A percentile compares a stretch with the other conserved stretches of the same genome.
Conservation (phyloP, 2,113 vertebrate genomes). For the Podilymbus podiceps region DNA sequence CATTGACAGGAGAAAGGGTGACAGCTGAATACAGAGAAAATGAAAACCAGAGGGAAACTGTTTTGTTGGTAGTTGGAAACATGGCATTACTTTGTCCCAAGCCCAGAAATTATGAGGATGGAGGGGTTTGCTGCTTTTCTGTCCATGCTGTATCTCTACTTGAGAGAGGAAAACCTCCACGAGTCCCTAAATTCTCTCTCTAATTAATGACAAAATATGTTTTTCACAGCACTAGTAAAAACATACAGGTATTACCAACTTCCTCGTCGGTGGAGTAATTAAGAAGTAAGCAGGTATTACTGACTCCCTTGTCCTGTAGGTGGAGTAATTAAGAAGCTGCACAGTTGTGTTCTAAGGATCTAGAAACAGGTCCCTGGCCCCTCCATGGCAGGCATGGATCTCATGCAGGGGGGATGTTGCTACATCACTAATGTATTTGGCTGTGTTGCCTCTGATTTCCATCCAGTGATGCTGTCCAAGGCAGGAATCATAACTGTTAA, state of each 20-base stretch:
- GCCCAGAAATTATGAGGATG: background rate
- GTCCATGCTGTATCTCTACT: background rate
- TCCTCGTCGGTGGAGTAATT: background rate
- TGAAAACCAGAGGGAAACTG: background rate
- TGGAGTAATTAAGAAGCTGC: background rate
- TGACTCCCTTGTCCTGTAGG: fast-evolving
- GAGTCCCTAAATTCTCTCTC: background rate
- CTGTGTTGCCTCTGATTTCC: background rate
- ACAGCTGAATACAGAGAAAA: background rate
- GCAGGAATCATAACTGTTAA: background rate
- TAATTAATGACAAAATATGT: background rate
- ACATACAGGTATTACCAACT: background rate
- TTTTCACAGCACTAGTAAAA: fast-evolving
- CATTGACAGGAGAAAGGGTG: background rate
- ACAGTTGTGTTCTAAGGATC: background rate
- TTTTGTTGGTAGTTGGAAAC: background rate
- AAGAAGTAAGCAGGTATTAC: background rate
- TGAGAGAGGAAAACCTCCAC: background rate
- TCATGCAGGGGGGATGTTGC: background rate
- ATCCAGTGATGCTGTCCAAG: background rate
- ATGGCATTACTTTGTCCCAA: background rate
- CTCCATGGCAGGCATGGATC: background rate
- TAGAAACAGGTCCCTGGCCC: background rate
- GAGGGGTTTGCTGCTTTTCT: background rate
- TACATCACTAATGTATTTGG: background rate